phyloP scores from a whole-genome alignment of 2,888 invertebrate genomes.

The Xylota segnis region DNA sequence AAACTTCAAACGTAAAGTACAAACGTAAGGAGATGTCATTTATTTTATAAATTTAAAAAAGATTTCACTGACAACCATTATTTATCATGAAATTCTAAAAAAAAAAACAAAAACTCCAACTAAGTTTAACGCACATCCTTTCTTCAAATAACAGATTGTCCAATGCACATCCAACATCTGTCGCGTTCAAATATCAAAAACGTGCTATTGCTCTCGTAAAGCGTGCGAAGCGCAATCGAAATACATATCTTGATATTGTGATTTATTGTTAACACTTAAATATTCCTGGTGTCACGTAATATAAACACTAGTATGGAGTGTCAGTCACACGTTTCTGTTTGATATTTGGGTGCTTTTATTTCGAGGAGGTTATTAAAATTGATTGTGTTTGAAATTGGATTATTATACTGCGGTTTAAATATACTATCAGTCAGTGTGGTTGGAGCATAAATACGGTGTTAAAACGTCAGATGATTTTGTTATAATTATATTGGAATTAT shows the following conservation, averaged over 20 bases:
- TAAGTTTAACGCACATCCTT: no score
- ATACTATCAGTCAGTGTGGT: no score
- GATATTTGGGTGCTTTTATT: neutral
- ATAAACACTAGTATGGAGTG: neutral
- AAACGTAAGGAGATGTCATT: neutral
- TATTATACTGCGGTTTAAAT: neutral
- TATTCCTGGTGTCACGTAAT: neutral
- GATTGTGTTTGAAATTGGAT: neutral
- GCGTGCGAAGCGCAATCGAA: neutral
- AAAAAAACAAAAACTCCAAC: neutral
- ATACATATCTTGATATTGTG: neutral
- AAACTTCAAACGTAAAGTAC: neutral
- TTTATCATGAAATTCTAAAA: neutral
- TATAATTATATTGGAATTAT: no score
- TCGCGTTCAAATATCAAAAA: neutral
- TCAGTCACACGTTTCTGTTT: neutral
- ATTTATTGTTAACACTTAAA: conserved; percentile 11
- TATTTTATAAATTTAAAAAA: neutral
- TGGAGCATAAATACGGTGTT: no score
- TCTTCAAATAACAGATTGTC: neutral
- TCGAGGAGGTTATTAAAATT: neutral
- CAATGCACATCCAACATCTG: neutral
- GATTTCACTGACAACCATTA: neutral
- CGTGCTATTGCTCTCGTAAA: conserved; percentile 13
- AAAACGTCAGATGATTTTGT: no score